These are phyloP conservation scores for Ophiothrix spiculata DNA, from an alignment of 35 echinoderm and acorn worm genomes.

Conservation along the genomic window DNA sequence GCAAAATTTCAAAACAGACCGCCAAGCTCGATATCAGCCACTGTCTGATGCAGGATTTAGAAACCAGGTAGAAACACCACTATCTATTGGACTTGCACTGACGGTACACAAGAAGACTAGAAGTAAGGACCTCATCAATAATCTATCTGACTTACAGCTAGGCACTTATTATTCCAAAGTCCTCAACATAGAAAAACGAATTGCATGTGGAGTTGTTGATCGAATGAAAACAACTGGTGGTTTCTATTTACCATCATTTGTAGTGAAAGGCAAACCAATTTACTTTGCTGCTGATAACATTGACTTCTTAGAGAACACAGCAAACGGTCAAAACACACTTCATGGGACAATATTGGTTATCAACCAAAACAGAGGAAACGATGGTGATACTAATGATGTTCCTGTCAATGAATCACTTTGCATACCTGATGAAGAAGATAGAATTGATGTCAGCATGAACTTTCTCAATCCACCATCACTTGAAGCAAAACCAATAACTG, in stretches of 20 bases:
- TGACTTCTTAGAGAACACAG: constrained; percentile 56
- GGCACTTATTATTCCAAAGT: neutral
- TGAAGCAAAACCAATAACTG: constrained; percentile 1
- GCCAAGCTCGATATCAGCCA: constrained; percentile 16
- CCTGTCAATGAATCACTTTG: no score
- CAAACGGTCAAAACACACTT: constrained; percentile 47
- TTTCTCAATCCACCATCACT: neutral
- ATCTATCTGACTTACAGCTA: constrained; percentile 18
- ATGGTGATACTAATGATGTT: neutral
- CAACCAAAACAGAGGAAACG: constrained; percentile 18
- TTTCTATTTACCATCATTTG: constrained; percentile 22
- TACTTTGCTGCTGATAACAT: constrained; percentile 47
- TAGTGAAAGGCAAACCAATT: constrained; percentile 31
- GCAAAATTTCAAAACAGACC: constrained; percentile 31
- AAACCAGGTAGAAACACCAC: constrained; percentile 22
- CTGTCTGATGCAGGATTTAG: constrained; percentile 28
- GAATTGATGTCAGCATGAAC: neutral
- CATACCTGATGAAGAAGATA: neutral
- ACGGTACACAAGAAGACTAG: constrained; percentile 29
- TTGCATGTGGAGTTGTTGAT: constrained; percentile 33
- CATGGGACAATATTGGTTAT: constrained; percentile 47
- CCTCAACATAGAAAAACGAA: constrained; percentile 25
- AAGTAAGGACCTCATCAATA: constrained; percentile 25
- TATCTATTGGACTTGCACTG: constrained; percentile 24
- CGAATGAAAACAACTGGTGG: constrained; percentile 40